A percentile compares a stretch with the other conserved stretches of the same genome.
Evolutionary conservation across 2,113 vertebrate species (phyloP).

Genomic region (Ciconia maguari): DNA sequence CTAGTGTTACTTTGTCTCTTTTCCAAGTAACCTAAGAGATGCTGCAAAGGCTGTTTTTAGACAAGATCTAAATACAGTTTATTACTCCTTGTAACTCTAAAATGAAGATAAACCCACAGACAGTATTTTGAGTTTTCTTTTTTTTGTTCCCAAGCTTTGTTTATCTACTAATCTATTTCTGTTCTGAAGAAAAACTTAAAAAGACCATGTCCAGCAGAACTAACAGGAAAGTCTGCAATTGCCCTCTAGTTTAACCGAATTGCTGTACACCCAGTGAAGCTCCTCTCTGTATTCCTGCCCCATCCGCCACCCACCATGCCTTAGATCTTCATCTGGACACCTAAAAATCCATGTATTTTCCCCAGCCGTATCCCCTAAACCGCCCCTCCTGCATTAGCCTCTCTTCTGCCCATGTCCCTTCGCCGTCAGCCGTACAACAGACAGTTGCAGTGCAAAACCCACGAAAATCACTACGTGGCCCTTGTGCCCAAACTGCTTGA

Average conservation of each 20-base stretch:
- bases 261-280: neutral
- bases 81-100: neutral
- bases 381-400: neutral
- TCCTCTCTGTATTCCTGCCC: neutral
- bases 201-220: neutral
- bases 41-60: neutral
- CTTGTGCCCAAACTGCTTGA: too few species aligned
- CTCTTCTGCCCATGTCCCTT: neutral
- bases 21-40: neutral
- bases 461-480: accelerated
- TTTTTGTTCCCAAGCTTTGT: neutral
- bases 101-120: neutral
- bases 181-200: neutral
- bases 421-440: neutral
- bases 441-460: neutral
- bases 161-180: neutral
- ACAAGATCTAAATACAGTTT: neutral
- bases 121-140: neutral
- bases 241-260: neutral
- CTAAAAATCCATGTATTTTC: neutral
- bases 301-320: accelerated
- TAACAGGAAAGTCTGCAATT: neutral
- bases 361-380: neutral
- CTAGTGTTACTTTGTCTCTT: neutral
- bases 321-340: neutral